Conservation (phyloP, 2,113 vertebrate genomes). For the Chelonoidis abingdonii region DNA sequence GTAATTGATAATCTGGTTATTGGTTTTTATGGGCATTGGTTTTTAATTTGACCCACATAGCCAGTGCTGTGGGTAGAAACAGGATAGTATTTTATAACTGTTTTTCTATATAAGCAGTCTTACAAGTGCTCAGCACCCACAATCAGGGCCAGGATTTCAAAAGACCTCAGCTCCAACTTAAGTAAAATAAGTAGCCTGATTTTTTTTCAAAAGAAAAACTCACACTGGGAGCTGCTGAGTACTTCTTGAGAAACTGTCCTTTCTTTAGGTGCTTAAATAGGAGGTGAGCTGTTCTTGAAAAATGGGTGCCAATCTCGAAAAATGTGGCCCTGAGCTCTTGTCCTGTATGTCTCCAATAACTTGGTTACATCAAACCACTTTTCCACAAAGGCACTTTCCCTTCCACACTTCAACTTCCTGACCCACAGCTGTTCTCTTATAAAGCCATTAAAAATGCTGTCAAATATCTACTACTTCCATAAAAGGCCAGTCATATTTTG, state of each 20-base stretch:
- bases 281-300: not conserved
- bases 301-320: not conserved
- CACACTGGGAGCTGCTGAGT: not conserved
- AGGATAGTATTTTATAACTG: not conserved
- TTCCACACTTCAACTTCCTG: not conserved
- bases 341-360: not conserved
- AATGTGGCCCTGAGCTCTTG: not conserved
- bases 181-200: not conserved
- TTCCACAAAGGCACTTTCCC: not conserved
- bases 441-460: not conserved
- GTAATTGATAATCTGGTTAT: not conserved
- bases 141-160: not conserved
- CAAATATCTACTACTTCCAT: not conserved
- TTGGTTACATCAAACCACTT: not conserved
- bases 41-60: not conserved
- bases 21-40: not conserved
- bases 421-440: not conserved
- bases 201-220: not conserved
- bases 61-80: not conserved
- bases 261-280: not conserved
- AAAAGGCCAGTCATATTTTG: not conserved
- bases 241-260: not conserved
- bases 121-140: not conserved
- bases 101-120: not conserved
- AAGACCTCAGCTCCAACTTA: not conserved